phyloP scores from a whole-genome alignment of 2,797 vertebrate genomes.

The Falco berigora region DNA sequence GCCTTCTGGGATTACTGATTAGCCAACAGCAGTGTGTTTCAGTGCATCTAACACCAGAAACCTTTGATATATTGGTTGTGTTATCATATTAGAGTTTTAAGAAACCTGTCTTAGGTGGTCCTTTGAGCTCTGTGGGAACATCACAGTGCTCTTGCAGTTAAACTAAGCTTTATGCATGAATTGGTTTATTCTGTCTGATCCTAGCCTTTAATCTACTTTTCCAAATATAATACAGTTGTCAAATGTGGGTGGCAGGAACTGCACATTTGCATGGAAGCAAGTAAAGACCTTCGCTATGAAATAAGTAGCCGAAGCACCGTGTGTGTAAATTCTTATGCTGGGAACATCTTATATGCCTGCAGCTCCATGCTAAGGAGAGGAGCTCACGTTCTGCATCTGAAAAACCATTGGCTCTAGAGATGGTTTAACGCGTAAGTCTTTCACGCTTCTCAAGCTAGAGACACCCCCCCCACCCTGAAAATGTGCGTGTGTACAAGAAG shows the following conservation, averaged over 20 bases:
- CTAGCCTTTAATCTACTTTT: conserved; percentile 36
- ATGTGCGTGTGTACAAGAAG: background rate
- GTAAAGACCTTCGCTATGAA: background rate
- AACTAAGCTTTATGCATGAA: background rate
- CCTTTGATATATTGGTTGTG: background rate
- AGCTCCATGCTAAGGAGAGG: background rate
- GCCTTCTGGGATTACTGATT: background rate
- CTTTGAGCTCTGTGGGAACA: background rate
- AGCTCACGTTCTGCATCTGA: background rate
- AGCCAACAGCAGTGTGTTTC: background rate
- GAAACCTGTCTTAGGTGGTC: background rate
- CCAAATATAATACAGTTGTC: background rate
- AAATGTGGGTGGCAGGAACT: background rate
- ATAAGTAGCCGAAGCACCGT: background rate
- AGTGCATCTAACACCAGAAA: background rate
- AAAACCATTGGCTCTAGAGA: background rate
- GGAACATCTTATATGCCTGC: background rate
- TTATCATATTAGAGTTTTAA: background rate
- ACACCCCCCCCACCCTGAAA: background rate
- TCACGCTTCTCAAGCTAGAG: background rate
- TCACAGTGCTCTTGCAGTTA: background rate
- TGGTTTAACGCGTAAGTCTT: background rate
- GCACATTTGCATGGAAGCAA: conserved; percentile 12
- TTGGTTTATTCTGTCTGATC: conserved; percentile 26
- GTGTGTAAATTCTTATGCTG: background rate